These are phyloP conservation scores for Callocephalon fimbriatum DNA, from an alignment of 2,113 vertebrate species.

Conservation along the genomic window DNA sequence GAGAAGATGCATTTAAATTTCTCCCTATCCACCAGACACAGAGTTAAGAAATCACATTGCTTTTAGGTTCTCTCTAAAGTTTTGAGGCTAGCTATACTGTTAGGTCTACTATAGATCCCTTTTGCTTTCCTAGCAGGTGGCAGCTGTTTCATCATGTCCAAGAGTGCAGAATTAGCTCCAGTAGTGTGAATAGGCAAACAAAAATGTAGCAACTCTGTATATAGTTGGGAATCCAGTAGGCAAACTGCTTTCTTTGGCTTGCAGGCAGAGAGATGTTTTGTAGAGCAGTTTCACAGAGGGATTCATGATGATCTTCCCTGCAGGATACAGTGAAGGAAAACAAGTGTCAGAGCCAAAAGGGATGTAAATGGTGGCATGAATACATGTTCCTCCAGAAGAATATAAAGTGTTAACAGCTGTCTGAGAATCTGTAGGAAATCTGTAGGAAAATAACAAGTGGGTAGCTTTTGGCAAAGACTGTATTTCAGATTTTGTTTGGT, in stretches of 20 bases:
- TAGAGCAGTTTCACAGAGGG: not conserved
- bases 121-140: not conserved
- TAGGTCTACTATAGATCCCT: not conserved
- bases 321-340: conserved; percentile 4
- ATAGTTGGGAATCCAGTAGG: conserved; percentile 9
- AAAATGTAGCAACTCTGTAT: not conserved
- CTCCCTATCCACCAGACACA: not conserved
- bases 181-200: not conserved
- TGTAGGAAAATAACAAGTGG: not conserved
- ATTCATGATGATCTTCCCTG: not conserved
- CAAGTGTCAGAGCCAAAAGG: not conserved
- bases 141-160: conserved; percentile 3
- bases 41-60: not conserved
- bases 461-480: not conserved
- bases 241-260: conserved; percentile 35
- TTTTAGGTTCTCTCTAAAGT: not conserved
- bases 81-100: not conserved
- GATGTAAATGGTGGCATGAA: not conserved
- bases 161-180: conserved; percentile 3
- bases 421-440: not conserved
- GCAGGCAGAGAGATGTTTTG: not conserved
- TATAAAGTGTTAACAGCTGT: conserved; percentile 2
- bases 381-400: not conserved
- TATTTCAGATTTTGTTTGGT: not conserved
- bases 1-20: not conserved